These are phyloP conservation scores for Macrosteles quadrilineatus DNA, from an alignment of 1,140 invertebrate genomes.

Conservation along the genomic window DNA sequence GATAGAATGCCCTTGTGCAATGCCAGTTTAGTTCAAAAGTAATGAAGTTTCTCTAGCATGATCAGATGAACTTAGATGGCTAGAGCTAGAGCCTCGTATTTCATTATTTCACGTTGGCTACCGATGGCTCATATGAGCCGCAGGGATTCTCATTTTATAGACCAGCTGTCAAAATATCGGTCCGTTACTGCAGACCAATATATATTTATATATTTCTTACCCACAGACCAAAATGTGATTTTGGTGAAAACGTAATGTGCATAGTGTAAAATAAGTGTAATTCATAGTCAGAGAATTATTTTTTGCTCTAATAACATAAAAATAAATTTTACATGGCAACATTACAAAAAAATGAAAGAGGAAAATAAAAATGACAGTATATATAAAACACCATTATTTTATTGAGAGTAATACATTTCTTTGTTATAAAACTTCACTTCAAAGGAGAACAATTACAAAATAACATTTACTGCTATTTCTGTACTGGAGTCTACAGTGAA, in stretches of 20 bases:
- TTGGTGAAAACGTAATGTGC: background rate
- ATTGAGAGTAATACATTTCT: background rate
- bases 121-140: background rate
- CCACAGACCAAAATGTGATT: background rate
- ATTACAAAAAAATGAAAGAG: background rate
- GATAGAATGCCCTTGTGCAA: too few relatives aligned
- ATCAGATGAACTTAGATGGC: too few relatives aligned
- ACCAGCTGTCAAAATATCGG: background rate
- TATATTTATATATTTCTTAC: background rate
- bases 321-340: background rate
- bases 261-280: background rate
- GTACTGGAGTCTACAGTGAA: too few relatives aligned
- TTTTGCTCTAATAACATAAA: too few relatives aligned
- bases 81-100: too few relatives aligned
- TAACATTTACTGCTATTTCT: too few relatives aligned
- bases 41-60: too few relatives aligned
- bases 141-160: background rate
- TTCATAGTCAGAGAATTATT: too few relatives aligned
- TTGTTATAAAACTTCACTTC: too few relatives aligned
- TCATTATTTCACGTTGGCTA: background rate
- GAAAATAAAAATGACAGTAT: background rate
- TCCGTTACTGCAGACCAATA: background rate
- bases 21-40: too few relatives aligned
- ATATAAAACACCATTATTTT: background rate
- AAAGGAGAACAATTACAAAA: too few relatives aligned